phyloP scores from a whole-genome alignment of 2,113 vertebrate species.

The Anseranas semipalmata region DNA sequence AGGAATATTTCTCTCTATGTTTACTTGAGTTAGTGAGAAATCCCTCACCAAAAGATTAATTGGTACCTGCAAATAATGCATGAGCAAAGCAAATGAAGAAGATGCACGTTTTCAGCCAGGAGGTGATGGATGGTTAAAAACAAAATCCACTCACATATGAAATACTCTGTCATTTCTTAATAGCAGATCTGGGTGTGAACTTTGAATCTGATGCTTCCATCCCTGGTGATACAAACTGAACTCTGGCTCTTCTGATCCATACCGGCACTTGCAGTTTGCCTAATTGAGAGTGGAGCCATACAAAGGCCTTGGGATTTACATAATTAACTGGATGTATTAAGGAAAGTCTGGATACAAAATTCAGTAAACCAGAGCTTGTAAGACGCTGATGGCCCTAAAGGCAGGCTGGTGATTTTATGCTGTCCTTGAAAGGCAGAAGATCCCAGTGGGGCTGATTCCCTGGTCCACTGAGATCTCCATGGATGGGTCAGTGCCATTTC shows the following conservation, averaged over 20 bases:
- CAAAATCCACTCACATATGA: neutral
- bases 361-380: neutral
- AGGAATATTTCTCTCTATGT: neutral
- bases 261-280: neutral
- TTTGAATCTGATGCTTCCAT: neutral
- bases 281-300: neutral
- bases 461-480: neutral
- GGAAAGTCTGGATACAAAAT: neutral
- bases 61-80: neutral
- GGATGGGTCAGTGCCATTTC: fast-evolving
- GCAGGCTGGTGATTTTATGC: neutral
- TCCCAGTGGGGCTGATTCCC: neutral
- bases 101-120: neutral
- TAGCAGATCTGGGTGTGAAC: neutral
- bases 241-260: neutral
- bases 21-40: neutral
- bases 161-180: neutral
- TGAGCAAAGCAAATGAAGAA: neutral
- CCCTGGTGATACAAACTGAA: fast-evolving
- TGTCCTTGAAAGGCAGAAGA: neutral
- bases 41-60: neutral
- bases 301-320: neutral
- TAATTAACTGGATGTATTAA: neutral
- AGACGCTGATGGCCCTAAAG: neutral
- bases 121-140: neutral